These are phyloP conservation scores for Diaprepes abbreviatus DNA, from an alignment of 2,888 invertebrate species.

Conservation along the genomic window DNA sequence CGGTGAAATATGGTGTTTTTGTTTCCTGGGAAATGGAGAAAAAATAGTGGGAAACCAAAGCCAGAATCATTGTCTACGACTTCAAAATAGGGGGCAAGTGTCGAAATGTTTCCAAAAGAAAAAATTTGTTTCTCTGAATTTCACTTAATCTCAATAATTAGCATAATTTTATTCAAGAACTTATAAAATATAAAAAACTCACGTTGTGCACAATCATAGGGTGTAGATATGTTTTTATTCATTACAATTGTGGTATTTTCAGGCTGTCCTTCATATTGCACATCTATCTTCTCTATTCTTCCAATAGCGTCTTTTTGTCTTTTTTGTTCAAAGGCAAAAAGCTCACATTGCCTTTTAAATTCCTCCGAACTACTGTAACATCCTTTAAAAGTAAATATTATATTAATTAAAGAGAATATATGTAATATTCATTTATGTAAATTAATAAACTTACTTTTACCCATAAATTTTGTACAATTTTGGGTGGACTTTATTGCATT, in stretches of 20 bases:
- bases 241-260: constrained; percentile 84
- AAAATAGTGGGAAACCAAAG: too few species aligned
- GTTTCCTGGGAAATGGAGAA: too few species aligned
- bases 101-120: too few species aligned
- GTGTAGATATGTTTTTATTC: constrained; percentile 94
- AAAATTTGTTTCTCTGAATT: too few species aligned
- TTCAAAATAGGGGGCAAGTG: too few species aligned
- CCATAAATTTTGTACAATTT: not conserved
- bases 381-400: constrained; percentile 51
- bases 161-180: too few species aligned
- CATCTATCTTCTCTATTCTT: constrained; percentile 92
- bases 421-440: too few species aligned
- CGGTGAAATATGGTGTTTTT: too few species aligned
- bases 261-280: constrained; percentile 82
- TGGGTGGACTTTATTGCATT: not conserved
- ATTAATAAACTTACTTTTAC: constrained; percentile 14
- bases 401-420: not conserved
- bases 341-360: constrained; percentile 71
- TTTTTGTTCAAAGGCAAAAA: constrained; percentile 84
- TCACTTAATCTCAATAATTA: too few species aligned
- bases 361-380: constrained; percentile 43
- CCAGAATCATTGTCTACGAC: too few species aligned
- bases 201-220: constrained; percentile 93
- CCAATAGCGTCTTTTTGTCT: constrained; percentile 82
- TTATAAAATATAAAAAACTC: constrained; percentile 55